Evolutionary conservation across 1,140 invertebrate species (phyloP), one percentile per base, ranked within the genome.

Genomic region (Metaphire vulgaris): DNA sequence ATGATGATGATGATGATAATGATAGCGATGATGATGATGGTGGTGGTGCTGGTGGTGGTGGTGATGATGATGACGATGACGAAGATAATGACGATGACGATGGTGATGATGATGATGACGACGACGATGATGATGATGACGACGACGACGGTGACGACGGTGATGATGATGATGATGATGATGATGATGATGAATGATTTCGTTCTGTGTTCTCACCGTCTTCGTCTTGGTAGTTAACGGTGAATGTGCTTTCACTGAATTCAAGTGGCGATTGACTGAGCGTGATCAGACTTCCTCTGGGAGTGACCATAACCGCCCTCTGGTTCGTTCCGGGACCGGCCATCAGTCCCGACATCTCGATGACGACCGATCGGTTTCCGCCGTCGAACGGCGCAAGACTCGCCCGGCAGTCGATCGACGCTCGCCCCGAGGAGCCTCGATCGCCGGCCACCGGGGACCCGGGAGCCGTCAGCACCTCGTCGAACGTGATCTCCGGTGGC

Each of bases 291-390:
- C 70, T 72, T 26, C 70, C 70, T 12, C 30, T 32, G 2, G 70
- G 70, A 31, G 70, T 72, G 26, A 72, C 70, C 70, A 72, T 72
- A 21, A 72, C 70, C 29, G 70, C 70, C 70, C 32, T 72, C 70
- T 72, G 70, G 30, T 29, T n/a, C 70, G n/a, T 26, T 15, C 16
- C 21, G 30, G 26, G 12, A 2, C 16, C 21, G 30, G 26, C 32
- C 21, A n/a, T 12, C 14, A 72, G 12, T 2, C 70, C 12, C 26
- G 32, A 2, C 16, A 29, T 12, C 70, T 72, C 26, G 2, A 72
- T 14, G 2, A 31, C 21, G 2, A 72, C 32, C 21, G 21, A 21
- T 56, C 41, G 6, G 41, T 56, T 56, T 6, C 21, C 21, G 41
- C 41, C 41, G 21, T 56, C 41, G 41, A 12, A 56, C 41, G 41